Evolutionary conservation across 2,797 vertebrate species (phyloP).

Genomic region (Muscicapa striata): DNA sequence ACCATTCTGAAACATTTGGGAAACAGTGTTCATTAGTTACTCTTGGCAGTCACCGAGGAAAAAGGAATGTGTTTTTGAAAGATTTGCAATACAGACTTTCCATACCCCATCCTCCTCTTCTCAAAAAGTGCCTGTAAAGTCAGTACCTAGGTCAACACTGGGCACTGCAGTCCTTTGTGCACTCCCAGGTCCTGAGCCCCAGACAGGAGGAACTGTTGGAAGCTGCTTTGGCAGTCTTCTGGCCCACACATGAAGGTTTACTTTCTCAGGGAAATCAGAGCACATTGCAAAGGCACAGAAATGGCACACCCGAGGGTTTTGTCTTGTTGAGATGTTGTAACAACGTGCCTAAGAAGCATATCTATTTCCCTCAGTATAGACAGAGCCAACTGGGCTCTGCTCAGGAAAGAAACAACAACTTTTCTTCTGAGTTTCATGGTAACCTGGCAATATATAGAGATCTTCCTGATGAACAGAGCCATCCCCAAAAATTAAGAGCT

Average conservation of each 20-base stretch:
- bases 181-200: neutral
- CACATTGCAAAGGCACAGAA: neutral
- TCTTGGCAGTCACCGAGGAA: slow-evolving; percentile 24
- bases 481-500: neutral
- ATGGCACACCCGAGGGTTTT: neutral
- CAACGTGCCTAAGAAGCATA: neutral
- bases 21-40: slow-evolving; percentile 26
- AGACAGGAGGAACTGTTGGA: neutral
- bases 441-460: neutral
- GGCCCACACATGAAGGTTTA: neutral
- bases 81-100: slow-evolving; percentile 11
- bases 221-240: neutral
- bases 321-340: neutral
- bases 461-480: neutral
- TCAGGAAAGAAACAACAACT: neutral
- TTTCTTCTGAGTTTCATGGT: neutral
- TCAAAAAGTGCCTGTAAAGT: neutral
- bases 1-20: slow-evolving; percentile 41
- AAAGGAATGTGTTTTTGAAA: slow-evolving; percentile 35
- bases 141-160: neutral
- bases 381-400: neutral
- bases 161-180: neutral
- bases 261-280: neutral
- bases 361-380: neutral
- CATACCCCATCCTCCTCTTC: neutral